Conservation (phyloP, 1,140 invertebrate species). For the Panagrolaimus sp. region DNA sequence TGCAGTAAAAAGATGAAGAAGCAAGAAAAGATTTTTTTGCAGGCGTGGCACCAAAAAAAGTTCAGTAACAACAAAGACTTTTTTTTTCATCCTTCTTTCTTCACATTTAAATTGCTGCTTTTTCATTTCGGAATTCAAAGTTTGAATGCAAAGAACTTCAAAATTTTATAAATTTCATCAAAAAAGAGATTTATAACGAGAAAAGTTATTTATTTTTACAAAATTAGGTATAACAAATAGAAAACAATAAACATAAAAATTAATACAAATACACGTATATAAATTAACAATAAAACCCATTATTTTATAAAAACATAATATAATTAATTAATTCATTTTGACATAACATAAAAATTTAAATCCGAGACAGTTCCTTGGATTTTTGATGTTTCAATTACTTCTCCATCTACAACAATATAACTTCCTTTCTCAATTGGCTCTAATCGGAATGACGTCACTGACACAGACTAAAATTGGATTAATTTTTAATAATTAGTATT, state of each 20-base stretch:
- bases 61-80: too few species aligned
- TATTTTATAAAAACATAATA: neutral
- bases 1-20: too few species aligned
- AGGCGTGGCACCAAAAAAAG: too few species aligned
- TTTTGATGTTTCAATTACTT: neutral
- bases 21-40: too few species aligned
- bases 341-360: conserved; percentile 4
- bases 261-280: conserved; percentile 10
- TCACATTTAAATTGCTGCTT: too few species aligned
- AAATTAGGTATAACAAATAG: neutral
- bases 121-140: too few species aligned
- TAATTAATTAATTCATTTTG: neutral
- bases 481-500: too few species aligned
- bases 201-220: conserved; percentile 7
- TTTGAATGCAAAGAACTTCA: neutral
- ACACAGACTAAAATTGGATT: neutral
- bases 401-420: conserved; percentile 6
- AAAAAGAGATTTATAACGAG: neutral
- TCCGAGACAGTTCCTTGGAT: conserved; percentile 5
- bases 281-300: neutral
- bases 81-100: too few species aligned
- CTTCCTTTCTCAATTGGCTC: neutral
- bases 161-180: neutral
- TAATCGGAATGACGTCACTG: neutral
- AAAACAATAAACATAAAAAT: neutral